These are phyloP conservation scores for Oedothorax gibbosus DNA, from an alignment of 1,140 invertebrate species.

Conservation along the genomic window DNA sequence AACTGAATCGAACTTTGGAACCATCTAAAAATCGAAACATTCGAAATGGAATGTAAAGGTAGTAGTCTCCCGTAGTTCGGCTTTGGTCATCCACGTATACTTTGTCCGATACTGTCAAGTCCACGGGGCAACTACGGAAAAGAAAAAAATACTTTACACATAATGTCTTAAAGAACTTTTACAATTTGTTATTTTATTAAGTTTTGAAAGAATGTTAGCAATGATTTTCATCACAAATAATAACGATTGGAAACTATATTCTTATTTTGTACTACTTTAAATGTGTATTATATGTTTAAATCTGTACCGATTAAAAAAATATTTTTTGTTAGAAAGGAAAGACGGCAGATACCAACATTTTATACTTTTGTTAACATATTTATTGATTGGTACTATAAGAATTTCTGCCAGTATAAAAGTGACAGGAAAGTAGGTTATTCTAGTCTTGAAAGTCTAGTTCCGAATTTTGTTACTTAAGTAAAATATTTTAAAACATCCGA, in stretches of 20 bases:
- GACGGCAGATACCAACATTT: too few relatives aligned
- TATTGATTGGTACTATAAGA: too few relatives aligned
- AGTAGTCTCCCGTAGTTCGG: slow-evolving; percentile 55
- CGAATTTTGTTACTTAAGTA: too few relatives aligned
- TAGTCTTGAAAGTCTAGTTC: too few relatives aligned
- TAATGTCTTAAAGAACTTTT: not conserved
- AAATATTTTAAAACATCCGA: too few relatives aligned
- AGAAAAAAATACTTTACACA: not conserved
- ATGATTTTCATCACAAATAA: not conserved
- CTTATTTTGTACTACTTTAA: too few relatives aligned
- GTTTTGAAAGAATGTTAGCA: not conserved
- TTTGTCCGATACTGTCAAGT: slow-evolving; percentile 38
- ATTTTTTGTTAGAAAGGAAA: too few relatives aligned
- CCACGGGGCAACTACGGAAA: slow-evolving; percentile 46
- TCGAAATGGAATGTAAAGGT: slow-evolving; percentile 52
- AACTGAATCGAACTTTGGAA: slow-evolving; percentile 40
- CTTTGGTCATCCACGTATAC: slow-evolving; percentile 58
- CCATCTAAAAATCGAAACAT: slow-evolving; percentile 56
- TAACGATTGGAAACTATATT: not conserved
- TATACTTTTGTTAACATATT: too few relatives aligned
- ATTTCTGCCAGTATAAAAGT: too few relatives aligned
- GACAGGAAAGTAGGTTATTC: too few relatives aligned
- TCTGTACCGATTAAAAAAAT: too few relatives aligned
- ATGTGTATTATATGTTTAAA: too few relatives aligned
- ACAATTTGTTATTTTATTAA: not conserved